Evolutionary conservation across 2,888 invertebrate genomes (phyloP).

Genomic region (Athetis lepigone): DNA sequence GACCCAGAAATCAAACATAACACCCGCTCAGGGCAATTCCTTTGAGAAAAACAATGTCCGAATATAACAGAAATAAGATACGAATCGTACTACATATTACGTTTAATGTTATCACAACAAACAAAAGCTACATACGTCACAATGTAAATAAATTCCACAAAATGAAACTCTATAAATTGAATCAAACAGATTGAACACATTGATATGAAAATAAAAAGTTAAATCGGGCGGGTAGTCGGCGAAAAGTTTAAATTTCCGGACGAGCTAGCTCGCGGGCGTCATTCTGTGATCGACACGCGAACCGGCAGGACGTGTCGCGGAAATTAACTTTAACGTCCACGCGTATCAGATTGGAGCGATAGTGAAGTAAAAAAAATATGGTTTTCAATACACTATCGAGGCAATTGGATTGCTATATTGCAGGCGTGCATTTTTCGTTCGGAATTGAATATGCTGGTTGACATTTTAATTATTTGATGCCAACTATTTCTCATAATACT

Average conservation of each 20-base stretch:
- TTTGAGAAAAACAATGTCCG: no score
- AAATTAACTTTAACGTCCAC: constrained; percentile 69
- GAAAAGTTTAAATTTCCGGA: constrained; percentile 78
- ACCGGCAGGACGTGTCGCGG: constrained; percentile 66
- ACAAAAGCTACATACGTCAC: not conserved
- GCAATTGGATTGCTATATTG: constrained; percentile 32
- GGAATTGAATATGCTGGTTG: not conserved
- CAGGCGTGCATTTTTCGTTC: constrained; percentile 12
- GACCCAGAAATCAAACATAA: no score
- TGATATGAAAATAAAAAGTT: constrained; percentile 57
- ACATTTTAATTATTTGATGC: no score
- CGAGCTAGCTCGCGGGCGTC: constrained; percentile 50
- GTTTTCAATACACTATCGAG: constrained; percentile 45
- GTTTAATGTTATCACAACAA: constrained; percentile 10
- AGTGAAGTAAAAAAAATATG: constrained; percentile 44
- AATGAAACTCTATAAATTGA: constrained; percentile 43
- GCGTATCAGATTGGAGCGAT: constrained; percentile 55
- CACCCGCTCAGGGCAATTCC: no score
- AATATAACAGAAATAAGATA: no score
- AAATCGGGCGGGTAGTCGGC: constrained; percentile 67
- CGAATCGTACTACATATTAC: no score
- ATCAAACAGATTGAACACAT: constrained; percentile 43
- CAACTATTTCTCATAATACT: no score
- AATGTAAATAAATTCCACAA: constrained; percentile 17
- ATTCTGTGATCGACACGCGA: constrained; percentile 57